Base-by-base conservation (phyloP, 2,888 invertebrate genomes). In the Auanema freiburgensis region DNA sequence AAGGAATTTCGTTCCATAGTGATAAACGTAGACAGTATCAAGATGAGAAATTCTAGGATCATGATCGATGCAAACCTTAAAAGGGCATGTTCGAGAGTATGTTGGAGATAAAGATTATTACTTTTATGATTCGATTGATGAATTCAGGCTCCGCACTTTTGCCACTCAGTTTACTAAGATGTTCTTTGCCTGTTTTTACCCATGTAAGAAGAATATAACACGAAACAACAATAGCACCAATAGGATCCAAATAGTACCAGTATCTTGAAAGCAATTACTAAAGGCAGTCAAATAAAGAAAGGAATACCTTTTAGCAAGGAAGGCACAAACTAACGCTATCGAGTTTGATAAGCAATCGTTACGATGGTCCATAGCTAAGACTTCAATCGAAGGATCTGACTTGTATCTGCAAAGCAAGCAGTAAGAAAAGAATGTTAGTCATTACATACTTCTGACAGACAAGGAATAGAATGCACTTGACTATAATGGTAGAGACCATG, bases 1-100 rank as follows among this genome's bases (percentile, higher is more conserved):
- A 14, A 79, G 62, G 69, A 84, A 86, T 66, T 85, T 85, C 58
- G 82, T 83, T 11, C 87, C 87, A 66, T 85, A 86, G 74, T 87
- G 87, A 71, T 86, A 87, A 4, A 86, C 87, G 52, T 85, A 81
- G 18, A 87, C 86, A 0, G 86, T 87, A 77, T 87, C 87, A 24
- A 87, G 77, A 60, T 74, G 77, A 11, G 73, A 66, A 54, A 84
- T 81, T 6, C 76, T 63, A 2, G 63, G 57, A 62, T 83, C 79
- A 65, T 84, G 84, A 40, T 83, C 78, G 6, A 83, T 72, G 60
- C 79, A 80, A 42, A 84, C 74, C 79, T 79, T 44, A 24, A 64
- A 18, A 40, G 11, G 6, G 6, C 23, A 55, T n/a, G 25, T n/a
- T 25, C 16, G 11, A 6, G 12, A 52, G 11, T 40, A n/a, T 41